phyloP scores from a whole-genome alignment of 2,113 vertebrate species.

The Phodopus roborovskii region DNA sequence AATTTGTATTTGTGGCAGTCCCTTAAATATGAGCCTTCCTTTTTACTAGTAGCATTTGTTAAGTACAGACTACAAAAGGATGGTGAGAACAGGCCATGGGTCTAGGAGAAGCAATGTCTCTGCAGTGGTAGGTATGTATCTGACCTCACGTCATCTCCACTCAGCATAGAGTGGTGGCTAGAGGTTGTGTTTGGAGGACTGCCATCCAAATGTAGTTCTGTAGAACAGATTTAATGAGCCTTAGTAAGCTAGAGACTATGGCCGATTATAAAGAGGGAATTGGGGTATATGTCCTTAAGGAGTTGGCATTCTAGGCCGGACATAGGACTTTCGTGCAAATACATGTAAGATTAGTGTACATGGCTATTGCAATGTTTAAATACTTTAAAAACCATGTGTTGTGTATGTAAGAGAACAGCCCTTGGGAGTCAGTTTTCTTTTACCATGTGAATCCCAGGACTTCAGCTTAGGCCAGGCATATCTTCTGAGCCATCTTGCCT shows the following conservation, averaged over 20 bases:
- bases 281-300: slow-evolving; percentile 8
- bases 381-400: not conserved
- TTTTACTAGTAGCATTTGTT: not conserved
- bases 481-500: not conserved
- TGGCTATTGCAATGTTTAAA: not conserved
- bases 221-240: slow-evolving; percentile 33
- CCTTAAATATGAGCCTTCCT: slow-evolving; percentile 53
- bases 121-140: not conserved
- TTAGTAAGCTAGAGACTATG: not conserved
- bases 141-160: not conserved
- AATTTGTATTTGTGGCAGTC: slow-evolving; percentile 51
- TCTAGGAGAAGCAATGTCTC: not conserved
- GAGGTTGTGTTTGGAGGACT: slow-evolving; percentile 53
- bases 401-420: not conserved
- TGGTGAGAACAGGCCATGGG: not conserved
- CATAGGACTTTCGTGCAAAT: slow-evolving; percentile 9
- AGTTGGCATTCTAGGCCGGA: slow-evolving; percentile 43
- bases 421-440: not conserved
- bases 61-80: not conserved
- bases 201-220: slow-evolving; percentile 29
- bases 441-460: not conserved
- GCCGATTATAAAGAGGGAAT: not conserved
- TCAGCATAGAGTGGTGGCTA: not conserved
- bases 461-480: not conserved
- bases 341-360: not conserved